Percentiles rank a stretch among this genome's conserved stretches.
Conservation (phyloP, 2,113 vertebrate species). For the Phylloscopus whistleri region DNA sequence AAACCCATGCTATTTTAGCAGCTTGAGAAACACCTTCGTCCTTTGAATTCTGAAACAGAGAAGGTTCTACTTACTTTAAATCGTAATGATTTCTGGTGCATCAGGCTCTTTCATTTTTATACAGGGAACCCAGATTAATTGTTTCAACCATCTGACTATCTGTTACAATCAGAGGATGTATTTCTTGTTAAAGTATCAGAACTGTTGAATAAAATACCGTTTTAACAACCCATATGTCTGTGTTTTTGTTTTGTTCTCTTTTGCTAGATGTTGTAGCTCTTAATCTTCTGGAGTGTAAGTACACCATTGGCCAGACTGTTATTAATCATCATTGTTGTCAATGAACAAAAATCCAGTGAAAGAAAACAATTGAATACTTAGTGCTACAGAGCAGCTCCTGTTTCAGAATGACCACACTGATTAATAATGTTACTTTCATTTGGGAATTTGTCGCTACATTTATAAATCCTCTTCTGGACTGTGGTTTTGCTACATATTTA, state of each 20-base stretch:
- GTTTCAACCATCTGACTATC: constrained; percentile 47
- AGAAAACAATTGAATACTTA: not conserved
- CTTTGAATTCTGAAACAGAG: constrained; percentile 58
- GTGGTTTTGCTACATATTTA: not conserved
- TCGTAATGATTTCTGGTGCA: constrained; percentile 53
- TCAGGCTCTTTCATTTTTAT: constrained; percentile 34
- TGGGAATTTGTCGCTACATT: not conserved
- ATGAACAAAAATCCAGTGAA: constrained; percentile 15
- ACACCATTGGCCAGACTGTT: not conserved
- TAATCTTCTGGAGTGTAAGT: constrained; percentile 2
- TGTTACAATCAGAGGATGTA: constrained; percentile 43
- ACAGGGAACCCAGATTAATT: constrained; percentile 52
- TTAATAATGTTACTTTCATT: not conserved
- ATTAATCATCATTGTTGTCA: constrained; percentile 32
- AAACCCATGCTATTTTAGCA: constrained; percentile 29
- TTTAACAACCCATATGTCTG: constrained; percentile 56
- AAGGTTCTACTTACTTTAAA: constrained; percentile 34
- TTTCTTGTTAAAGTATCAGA: constrained; percentile 28
- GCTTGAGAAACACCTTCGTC: constrained; percentile 33
- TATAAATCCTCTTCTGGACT: not conserved
- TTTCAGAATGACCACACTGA: not conserved
- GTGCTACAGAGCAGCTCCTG: not conserved
- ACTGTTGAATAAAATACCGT: constrained; percentile 25
- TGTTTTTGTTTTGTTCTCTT: constrained; percentile 35
- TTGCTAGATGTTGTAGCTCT: constrained; percentile 19